Conservation (phyloP, 2,888 invertebrate species). For the Tupiocoris notatus region DNA sequence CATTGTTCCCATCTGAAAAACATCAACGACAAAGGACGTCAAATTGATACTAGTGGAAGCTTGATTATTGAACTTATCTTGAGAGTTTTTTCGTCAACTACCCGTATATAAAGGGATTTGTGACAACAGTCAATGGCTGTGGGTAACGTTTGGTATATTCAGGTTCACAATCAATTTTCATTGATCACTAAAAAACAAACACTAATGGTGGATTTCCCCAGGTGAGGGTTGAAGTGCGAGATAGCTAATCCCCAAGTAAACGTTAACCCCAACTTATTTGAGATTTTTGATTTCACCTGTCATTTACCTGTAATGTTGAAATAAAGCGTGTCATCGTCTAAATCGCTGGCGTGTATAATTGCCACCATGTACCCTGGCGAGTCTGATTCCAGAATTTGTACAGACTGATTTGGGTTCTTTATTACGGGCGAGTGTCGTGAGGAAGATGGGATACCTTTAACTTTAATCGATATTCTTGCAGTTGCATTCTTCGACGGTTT, state of each 20-base stretch:
- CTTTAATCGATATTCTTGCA: conserved; percentile 69
- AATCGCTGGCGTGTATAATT: conserved; percentile 78
- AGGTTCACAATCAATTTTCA: too few species aligned
- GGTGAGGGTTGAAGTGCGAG: too few species aligned
- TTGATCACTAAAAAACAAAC: too few species aligned
- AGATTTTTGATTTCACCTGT: too few species aligned
- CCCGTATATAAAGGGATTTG: too few species aligned
- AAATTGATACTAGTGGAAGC: background rate
- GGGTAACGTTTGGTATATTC: too few species aligned
- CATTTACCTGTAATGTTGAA: conserved; percentile 83
- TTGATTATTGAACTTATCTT: too few species aligned
- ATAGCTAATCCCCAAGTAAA: too few species aligned
- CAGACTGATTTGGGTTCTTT: conserved; percentile 63
- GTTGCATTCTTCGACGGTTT: conserved; percentile 69
- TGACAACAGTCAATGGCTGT: too few species aligned
- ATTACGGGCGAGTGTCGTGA: conserved; percentile 65
- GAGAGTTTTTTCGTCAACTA: too few species aligned
- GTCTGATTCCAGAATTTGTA: conserved; percentile 78
- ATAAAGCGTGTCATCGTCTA: conserved; percentile 82
- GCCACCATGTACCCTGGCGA: conserved; percentile 81
- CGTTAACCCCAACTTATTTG: too few species aligned
- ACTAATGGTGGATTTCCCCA: too few species aligned
- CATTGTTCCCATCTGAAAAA: conserved; percentile 34
- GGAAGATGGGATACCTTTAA: conserved; percentile 60
- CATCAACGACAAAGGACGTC: background rate